Evolutionary conservation across 2,113 vertebrate species (phyloP).

Genomic region (Engystomops pustulosus): DNA sequence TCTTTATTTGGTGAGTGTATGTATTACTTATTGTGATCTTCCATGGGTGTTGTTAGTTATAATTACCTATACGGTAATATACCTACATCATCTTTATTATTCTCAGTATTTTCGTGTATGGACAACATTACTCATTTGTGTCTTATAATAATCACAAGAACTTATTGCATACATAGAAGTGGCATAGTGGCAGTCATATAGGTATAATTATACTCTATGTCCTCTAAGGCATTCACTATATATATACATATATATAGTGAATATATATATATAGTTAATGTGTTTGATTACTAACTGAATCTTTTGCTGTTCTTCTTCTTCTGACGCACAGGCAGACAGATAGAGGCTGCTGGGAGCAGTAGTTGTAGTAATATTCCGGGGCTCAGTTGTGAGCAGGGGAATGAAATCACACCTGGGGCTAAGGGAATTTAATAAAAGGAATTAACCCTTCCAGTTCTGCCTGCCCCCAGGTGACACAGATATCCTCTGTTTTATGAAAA

Average conservation of each 20-base stretch:
- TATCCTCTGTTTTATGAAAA: constrained; percentile 26
- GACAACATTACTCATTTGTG: neutral
- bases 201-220: neutral
- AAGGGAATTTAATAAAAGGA: constrained; percentile 38
- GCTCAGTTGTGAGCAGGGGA: neutral
- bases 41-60: neutral
- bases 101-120: neutral
- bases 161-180: too few relatives aligned
- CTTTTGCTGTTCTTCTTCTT: too few relatives aligned
- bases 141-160: too few relatives aligned
- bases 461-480: constrained; percentile 10
- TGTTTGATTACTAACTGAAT: too few relatives aligned
- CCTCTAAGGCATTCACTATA: neutral
- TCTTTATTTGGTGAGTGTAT: constrained; percentile 73
- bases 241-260: neutral
- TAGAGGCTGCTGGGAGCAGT: too few relatives aligned
- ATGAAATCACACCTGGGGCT: constrained; percentile 8
- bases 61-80: too few relatives aligned
- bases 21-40: neutral
- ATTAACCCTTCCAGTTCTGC: constrained; percentile 4
- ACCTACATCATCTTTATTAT: neutral
- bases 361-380: neutral
- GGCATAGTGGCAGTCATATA: neutral
- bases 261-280: too few relatives aligned
- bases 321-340: too few relatives aligned